phyloP scores from a whole-genome alignment of 2,888 invertebrate species.

The Villa cingulata region DNA sequence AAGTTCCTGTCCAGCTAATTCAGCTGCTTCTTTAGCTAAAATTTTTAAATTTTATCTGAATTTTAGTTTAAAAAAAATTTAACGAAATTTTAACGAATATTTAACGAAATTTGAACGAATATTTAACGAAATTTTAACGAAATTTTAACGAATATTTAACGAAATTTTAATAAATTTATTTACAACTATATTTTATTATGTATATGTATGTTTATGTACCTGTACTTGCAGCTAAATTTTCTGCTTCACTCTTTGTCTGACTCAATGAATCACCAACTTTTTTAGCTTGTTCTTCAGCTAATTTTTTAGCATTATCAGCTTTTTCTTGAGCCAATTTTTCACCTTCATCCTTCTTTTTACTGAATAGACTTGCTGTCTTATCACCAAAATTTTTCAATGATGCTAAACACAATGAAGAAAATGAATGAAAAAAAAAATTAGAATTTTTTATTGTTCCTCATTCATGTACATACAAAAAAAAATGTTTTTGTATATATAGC shows the following conservation, averaged over 20 bases:
- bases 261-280: constrained; percentile 47
- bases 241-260: constrained; percentile 42
- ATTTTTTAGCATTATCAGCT: constrained; percentile 44
- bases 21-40: constrained; percentile 34
- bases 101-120: no score
- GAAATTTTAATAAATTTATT: neutral
- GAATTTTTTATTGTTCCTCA: no score
- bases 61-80: neutral
- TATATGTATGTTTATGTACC: constrained; percentile 19
- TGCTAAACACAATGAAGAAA: constrained; percentile 38
- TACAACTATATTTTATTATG: neutral
- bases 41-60: neutral
- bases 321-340: constrained; percentile 50
- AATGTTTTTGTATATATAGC: no score
- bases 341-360: constrained; percentile 58
- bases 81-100: neutral
- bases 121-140: no score
- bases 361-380: constrained; percentile 56
- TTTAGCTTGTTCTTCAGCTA: constrained; percentile 49
- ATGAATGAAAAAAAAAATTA: no score
- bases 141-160: no score
- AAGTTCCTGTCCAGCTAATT: constrained; percentile 28
- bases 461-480: no score
- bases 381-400: constrained; percentile 58
- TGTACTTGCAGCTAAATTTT: constrained; percentile 39